Percentiles rank a stretch among this genome's conserved stretches.
phyloP scores from a whole-genome alignment of 92 coral and sea anemone genomes.

The Umimayanthus chanpuru region DNA sequence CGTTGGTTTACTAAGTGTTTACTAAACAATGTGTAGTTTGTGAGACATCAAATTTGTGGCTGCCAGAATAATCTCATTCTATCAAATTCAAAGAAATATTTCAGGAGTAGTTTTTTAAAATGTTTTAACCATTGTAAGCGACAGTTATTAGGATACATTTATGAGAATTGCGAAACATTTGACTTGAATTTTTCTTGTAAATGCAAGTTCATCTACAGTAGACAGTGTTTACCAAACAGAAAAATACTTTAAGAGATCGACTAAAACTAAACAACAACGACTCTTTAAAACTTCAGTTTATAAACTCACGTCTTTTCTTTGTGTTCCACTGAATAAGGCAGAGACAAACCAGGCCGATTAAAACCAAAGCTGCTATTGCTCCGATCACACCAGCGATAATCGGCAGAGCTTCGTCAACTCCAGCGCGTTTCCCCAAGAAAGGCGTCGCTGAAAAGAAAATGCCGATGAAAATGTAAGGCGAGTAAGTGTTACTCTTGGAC shows the following conservation, averaged over 20 bases:
- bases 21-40: too few species aligned
- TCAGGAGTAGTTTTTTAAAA: background rate
- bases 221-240: background rate
- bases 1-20: background rate
- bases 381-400: slow-evolving; percentile 86
- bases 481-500: slow-evolving; percentile 9
- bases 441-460: slow-evolving; percentile 67
- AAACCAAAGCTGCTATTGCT: slow-evolving; percentile 59
- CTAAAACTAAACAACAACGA: background rate
- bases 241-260: background rate
- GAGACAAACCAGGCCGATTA: slow-evolving; percentile 69
- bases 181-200: background rate
- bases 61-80: background rate
- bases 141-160: background rate
- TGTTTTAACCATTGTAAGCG: background rate
- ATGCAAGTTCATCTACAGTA: background rate
- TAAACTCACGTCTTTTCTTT: slow-evolving; percentile 55
- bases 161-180: background rate
- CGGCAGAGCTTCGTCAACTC: slow-evolving; percentile 55
- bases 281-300: background rate
- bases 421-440: slow-evolving; percentile 48
- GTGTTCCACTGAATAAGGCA: slow-evolving; percentile 60
- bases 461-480: slow-evolving; percentile 29
- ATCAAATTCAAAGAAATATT: background rate
- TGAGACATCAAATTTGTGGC: background rate